A percentile compares a stretch with the other conserved stretches of the same genome.
These are phyloP conservation scores for Grammomys dolichurus DNA, from an alignment of 2,113 vertebrate species.

Conservation along the genomic window DNA sequence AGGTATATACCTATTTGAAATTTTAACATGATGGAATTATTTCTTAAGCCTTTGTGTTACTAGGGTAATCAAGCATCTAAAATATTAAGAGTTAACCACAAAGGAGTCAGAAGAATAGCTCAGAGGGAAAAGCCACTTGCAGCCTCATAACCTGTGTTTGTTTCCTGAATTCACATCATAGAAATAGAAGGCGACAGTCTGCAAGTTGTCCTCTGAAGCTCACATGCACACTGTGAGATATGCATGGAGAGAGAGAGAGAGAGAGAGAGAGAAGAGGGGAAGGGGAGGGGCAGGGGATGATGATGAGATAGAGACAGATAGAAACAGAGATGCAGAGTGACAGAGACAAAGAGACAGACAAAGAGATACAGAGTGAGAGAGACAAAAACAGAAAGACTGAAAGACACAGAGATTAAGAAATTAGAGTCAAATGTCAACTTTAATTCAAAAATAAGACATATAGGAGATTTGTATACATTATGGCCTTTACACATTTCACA, in stretches of 20 bases:
- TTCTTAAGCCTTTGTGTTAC: background rate
- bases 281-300: background rate
- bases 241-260: background rate
- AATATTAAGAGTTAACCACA: background rate
- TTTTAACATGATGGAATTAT: background rate
- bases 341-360: background rate
- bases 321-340: background rate
- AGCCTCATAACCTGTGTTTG: no score
- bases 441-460: background rate
- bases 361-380: rapidly evolving
- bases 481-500: background rate
- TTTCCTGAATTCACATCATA: background rate
- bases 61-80: background rate
- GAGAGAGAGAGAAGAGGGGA: background rate
- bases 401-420: background rate
- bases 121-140: background rate
- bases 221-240: background rate
- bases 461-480: background rate
- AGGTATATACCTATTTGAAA: no score
- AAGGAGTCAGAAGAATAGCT: background rate
- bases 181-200: rapidly evolving
- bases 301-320: background rate
- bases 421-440: background rate
- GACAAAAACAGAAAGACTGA: background rate
- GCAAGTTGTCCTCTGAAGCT: background rate